Conservation (phyloP, 1,140 invertebrate species). For the Kradibia gibbosae region DNA sequence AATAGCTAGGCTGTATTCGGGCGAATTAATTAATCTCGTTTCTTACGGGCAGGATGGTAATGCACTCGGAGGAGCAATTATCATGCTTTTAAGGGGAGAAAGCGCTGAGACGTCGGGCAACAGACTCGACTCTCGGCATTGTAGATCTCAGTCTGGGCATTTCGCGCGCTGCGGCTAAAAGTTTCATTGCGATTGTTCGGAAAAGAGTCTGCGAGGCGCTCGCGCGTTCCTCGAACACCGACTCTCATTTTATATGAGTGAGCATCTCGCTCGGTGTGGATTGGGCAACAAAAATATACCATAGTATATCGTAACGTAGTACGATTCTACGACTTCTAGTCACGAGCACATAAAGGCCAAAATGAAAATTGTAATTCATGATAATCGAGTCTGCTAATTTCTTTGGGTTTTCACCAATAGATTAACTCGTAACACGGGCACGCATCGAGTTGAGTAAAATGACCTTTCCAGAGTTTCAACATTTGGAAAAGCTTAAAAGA, state of each 20-base stretch:
- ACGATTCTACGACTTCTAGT: too few relatives aligned
- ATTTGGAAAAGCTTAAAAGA: too few relatives aligned
- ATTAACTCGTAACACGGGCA: too few relatives aligned
- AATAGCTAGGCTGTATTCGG: background rate
- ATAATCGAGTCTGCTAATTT: background rate
- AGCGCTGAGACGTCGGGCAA: background rate
- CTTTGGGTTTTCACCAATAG: too few relatives aligned
- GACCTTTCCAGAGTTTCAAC: too few relatives aligned
- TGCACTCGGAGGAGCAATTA: background rate
- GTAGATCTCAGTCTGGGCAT: background rate
- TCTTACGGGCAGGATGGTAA: background rate
- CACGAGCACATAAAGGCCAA: too few relatives aligned
- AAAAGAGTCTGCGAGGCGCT: background rate
- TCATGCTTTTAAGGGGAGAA: constrained; percentile 6
- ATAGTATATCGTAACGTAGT: background rate
- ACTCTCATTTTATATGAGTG: background rate
- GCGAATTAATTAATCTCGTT: constrained; percentile 38
- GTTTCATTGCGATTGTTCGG: background rate
- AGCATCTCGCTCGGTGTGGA: background rate
- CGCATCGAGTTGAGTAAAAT: too few relatives aligned
- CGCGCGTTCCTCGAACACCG: background rate
- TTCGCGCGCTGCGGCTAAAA: background rate
- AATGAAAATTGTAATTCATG: background rate
- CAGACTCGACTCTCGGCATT: background rate
- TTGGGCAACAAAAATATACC: background rate